Evolutionary conservation across 2,113 vertebrate genomes (phyloP).

Genomic region (Opisthocomus hoazin): DNA sequence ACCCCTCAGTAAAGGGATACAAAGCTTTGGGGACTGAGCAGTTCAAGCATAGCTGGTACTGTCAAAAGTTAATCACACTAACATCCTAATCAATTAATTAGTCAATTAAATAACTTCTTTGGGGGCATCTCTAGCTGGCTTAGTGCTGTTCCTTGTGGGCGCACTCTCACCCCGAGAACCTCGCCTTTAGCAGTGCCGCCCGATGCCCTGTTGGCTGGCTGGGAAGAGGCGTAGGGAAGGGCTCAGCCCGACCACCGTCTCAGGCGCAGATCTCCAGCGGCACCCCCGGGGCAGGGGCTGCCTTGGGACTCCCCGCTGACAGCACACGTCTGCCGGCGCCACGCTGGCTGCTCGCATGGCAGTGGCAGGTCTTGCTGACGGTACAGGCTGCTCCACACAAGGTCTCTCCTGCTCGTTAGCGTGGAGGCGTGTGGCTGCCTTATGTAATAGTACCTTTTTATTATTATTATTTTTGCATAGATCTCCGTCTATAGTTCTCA

Average conservation of each 20-base stretch:
- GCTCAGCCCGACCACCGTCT: not conserved
- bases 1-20: not conserved
- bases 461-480: not conserved
- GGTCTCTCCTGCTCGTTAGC: not conserved
- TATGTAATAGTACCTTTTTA: not conserved
- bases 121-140: not conserved
- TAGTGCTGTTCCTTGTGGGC: not conserved
- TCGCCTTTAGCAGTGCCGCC: fast-evolving
- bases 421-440: not conserved
- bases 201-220: not conserved
- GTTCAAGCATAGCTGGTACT: not conserved
- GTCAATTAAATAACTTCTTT: not conserved
- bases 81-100: not conserved
- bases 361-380: not conserved
- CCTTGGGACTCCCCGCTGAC: not conserved
- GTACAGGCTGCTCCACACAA: not conserved
- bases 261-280: not conserved
- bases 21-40: not conserved
- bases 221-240: not conserved
- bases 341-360: not conserved
- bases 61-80: not conserved
- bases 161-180: fast-evolving
- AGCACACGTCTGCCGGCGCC: not conserved
- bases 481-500: not conserved
- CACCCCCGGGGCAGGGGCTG: not conserved